Evolutionary conservation across 2,113 vertebrate species (phyloP).

Genomic region (Dinomys branickii): DNA sequence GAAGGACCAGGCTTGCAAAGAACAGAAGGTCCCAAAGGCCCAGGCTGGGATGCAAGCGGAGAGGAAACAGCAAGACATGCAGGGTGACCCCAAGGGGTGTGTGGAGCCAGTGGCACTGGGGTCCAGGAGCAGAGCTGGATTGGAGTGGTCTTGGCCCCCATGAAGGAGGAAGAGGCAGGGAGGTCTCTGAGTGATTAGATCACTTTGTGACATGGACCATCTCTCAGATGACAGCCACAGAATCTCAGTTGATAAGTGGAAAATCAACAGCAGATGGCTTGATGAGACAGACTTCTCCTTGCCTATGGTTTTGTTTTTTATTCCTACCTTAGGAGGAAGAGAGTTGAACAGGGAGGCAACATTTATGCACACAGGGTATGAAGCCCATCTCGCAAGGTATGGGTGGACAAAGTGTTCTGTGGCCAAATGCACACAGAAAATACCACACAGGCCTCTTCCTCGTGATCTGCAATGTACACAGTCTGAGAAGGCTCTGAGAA

Average conservation of each 20-base stretch:
- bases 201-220: background rate
- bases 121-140: background rate
- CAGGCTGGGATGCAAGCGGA: background rate
- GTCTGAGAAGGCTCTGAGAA: conserved; percentile 10
- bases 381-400: background rate
- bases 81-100: background rate
- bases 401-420: background rate
- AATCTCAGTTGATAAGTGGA: background rate
- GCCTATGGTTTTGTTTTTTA: background rate
- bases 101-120: background rate
- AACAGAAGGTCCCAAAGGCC: background rate
- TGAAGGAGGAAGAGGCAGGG: background rate
- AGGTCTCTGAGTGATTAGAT: background rate
- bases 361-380: background rate
- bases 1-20: background rate
- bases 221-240: background rate
- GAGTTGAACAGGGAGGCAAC: background rate
- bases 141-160: background rate
- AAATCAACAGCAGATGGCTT: background rate
- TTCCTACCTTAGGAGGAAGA: background rate
- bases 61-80: background rate
- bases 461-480: background rate
- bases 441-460: background rate
- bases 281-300: background rate
- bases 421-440: background rate